Evolutionary conservation across 2,888 invertebrate genomes (phyloP), one percentile per base, ranked within the genome.

Genomic region (Gymnosoma rotundatum): DNA sequence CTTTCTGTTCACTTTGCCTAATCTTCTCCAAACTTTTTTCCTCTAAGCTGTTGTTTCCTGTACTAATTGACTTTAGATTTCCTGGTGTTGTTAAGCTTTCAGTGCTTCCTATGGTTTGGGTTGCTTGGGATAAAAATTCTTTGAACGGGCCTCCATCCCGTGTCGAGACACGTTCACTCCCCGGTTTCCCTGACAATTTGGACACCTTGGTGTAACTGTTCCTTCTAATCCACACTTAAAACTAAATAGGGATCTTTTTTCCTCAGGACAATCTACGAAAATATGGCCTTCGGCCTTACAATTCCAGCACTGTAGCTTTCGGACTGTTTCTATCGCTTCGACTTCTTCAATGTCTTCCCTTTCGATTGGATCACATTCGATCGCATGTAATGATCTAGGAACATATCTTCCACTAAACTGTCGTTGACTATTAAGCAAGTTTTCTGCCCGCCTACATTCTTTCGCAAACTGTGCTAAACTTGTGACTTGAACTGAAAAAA

Each of bases 231-330:
- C 61, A 12, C 61, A 42, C 12, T 61, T 61, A 36, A 42, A 61
- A 8, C n/a, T 42, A 61, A 61, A 61, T 10, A 61, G 36, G 1
- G 9, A 3, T 38, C 38, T 38, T 42, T 20, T n/a, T 10, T 61
- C 61, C 8, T 61, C 61, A 5, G 38, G 10, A 14, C 9, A 61
- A 7, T 61, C 42, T 10, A 38, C 1, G 10, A 61, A 61, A 10
- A 20, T 61, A n/a, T 61, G 61, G 16, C 61, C 61, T 12, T 61
- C 61, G 14, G 18, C 7, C 42, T 61, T 38, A 5, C 61, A 61
- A 18, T 61, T 61, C 61, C 61, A 61, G 12, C 61, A 10, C 10
- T 9, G 7, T 38, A 38, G 10, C 38, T 38, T 38, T 10, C 10
- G 7, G 2, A 38, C 10, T 10, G 8, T 10, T 38, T 10, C 38